Percentiles rank a stretch among this genome's conserved stretches.
Conservation (phyloP, 2,113 vertebrate genomes). For the Acrocephalus kingi region DNA sequence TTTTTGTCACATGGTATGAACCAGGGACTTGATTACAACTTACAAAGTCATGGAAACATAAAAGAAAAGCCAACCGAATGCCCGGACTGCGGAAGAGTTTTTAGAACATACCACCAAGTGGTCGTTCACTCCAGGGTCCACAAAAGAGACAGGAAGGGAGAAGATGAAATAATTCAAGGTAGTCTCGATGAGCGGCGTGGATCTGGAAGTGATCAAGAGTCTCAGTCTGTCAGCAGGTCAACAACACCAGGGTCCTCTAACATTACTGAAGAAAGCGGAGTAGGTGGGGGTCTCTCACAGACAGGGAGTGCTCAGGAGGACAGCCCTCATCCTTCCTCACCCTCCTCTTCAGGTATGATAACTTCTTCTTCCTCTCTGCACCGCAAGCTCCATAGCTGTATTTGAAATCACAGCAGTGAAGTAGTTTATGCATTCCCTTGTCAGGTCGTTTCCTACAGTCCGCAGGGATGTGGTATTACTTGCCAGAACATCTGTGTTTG, state of each 20-base stretch:
- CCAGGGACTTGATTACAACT: constrained; percentile 88
- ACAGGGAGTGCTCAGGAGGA: constrained; percentile 96
- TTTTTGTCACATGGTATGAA: constrained; percentile 87
- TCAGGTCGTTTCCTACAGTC: constrained; percentile 11
- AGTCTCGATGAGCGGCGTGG: constrained; percentile 91
- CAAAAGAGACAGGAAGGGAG: constrained; percentile 86
- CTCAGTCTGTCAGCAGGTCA: constrained; percentile 96
- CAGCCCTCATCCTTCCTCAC: constrained; percentile 97
- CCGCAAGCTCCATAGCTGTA: not conserved
- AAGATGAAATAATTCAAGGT: constrained; percentile 85
- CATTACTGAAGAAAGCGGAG: constrained; percentile 94
- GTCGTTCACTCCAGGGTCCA: constrained; percentile 96
- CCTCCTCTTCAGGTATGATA: constrained; percentile 92
- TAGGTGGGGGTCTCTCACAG: constrained; percentile 92
- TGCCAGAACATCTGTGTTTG: constrained; percentile 24
- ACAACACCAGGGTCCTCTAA: constrained; percentile 98
- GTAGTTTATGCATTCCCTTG: not conserved
- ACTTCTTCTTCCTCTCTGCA: constrained; percentile 4
- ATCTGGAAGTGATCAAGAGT: constrained; percentile 97
- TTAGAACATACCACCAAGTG: constrained; percentile 98
- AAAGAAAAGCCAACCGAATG: constrained; percentile 98
- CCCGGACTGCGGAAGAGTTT: constrained; percentile 93
- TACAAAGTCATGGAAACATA: constrained; percentile 78
- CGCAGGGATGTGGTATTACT: not conserved
- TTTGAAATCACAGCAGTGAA: not conserved